These are phyloP conservation scores for Pandemis heparana DNA, from an alignment of 2,888 invertebrate species.

Conservation along the genomic window DNA sequence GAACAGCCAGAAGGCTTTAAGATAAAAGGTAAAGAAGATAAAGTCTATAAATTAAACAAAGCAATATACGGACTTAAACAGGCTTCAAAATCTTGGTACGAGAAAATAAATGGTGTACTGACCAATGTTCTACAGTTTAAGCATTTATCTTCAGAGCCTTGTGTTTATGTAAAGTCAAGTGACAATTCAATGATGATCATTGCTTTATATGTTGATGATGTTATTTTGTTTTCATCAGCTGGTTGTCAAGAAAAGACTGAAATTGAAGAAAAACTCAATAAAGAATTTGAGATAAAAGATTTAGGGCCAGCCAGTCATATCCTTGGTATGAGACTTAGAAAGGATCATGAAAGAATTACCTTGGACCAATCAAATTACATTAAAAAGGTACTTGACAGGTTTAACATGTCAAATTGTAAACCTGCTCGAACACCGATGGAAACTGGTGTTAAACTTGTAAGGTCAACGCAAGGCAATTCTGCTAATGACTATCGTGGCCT, in stretches of 20 bases:
- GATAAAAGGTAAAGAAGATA: slow-evolving; percentile 5
- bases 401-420: slow-evolving; percentile 8
- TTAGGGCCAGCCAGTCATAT: slow-evolving; percentile 7
- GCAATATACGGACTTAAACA: slow-evolving; percentile 43
- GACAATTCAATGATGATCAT: slow-evolving; percentile 9
- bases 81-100: slow-evolving; percentile 25
- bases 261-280: background rate
- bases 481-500: background rate
- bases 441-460: background rate
- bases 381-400: background rate
- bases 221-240: no score
- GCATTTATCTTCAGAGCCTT: no score
- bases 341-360: background rate
- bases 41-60: slow-evolving; percentile 42
- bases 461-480: background rate
- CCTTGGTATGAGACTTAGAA: background rate
- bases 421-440: slow-evolving; percentile 1
- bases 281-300: slow-evolving; percentile 7
- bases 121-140: slow-evolving; percentile 28
- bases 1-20: slow-evolving; percentile 7
- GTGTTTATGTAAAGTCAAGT: slow-evolving; percentile 1
- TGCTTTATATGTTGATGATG: slow-evolving; percentile 28
- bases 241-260: slow-evolving; percentile 1
- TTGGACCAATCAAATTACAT: slow-evolving; percentile 14
- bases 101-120: slow-evolving; percentile 39